These are phyloP conservation scores for Muricea muricata DNA, from an alignment of 92 coral and sea anemone genomes.

Conservation along the genomic window DNA sequence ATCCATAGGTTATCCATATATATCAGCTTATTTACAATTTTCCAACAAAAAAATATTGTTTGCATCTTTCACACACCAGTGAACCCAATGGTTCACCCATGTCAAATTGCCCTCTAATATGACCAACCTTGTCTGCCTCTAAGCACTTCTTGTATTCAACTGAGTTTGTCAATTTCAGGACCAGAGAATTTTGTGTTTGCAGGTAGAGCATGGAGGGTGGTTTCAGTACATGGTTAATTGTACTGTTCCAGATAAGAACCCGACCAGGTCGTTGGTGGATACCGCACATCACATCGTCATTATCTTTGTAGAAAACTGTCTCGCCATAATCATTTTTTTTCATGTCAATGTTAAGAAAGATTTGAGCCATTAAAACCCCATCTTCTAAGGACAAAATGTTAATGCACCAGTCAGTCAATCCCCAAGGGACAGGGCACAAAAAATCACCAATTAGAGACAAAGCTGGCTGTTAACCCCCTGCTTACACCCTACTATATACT, in stretches of 20 bases:
- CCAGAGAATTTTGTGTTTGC: constrained; percentile 78
- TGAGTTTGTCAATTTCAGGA: constrained; percentile 72
- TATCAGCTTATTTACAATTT: too few species aligned
- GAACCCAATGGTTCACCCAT: too few species aligned
- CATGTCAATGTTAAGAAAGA: constrained; percentile 74
- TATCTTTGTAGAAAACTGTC: constrained; percentile 73
- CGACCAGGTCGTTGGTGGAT: constrained; percentile 82
- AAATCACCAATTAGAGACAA: too few species aligned
- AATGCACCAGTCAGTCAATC: too few species aligned
- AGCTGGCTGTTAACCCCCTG: too few species aligned
- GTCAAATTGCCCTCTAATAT: too few species aligned
- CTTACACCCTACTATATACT: too few species aligned
- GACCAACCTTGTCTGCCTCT: constrained; percentile 63
- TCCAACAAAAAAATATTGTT: too few species aligned
- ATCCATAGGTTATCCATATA: too few species aligned
- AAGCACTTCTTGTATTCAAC: constrained; percentile 63
- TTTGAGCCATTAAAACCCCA: constrained; percentile 70
- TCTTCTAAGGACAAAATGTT: constrained; percentile 20
- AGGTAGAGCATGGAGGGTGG: constrained; percentile 91
- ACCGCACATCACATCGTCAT: constrained; percentile 81
- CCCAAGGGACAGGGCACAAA: too few species aligned
- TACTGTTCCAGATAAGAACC: constrained; percentile 79
- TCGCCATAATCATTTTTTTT: constrained; percentile 96
- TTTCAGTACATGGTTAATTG: constrained; percentile 74
- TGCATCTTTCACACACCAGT: too few species aligned